Base-by-base conservation (phyloP, 2,888 invertebrate genomes). In the Syritta pipiens region DNA sequence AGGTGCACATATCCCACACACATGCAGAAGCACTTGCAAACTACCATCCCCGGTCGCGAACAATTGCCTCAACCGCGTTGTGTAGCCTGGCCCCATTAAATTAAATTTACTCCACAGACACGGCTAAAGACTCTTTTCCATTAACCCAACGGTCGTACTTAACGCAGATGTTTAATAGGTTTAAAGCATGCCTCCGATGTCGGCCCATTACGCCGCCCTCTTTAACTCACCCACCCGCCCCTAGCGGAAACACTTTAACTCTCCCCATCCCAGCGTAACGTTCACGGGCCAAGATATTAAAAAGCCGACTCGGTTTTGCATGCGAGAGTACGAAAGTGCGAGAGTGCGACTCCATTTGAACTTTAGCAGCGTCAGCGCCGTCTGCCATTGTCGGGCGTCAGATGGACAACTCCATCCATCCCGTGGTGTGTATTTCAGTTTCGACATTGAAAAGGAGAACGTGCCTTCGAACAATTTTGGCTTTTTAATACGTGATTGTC, bases 401-500 rank as follows among this genome's bases (percentile, higher is more conserved):
- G 48, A 67, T 72, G 65, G 40, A 72, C 67, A 67, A 72, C 72
- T 67, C 35, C 30, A 49, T 20, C 22, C 10, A n/a, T n/a, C n/a
- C n/a, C 12, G 46, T 42, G 67, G 60, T 74, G 24, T 68, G 57
- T 46, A 68, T 74, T 62, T 57, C 51, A 67, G 57, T 62, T 62
- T 67, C 72, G 57, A 55, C 62, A 79, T 68, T 74, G 74, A 74
- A 74, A 74, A 79, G 55, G 62, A 28, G 37, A 74, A 79, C 79
- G 79, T 79, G 79, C 74, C 57, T 68, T 14, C 37, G 68, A 55
- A 62, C 67, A 72, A 62, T 79, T 79, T 79, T 74, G 79, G 74
- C 74, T 79, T 79, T 79, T 79, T 79, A 79, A 74, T 74, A 79
- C 79, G 79, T 79, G 79, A 79, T 79, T 74, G 79, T 62, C 72